A percentile compares a stretch with the other conserved stretches of the same genome.
Evolutionary conservation across 2,888 invertebrate genomes (phyloP).

Genomic region (Phyllotreta striolata): DNA sequence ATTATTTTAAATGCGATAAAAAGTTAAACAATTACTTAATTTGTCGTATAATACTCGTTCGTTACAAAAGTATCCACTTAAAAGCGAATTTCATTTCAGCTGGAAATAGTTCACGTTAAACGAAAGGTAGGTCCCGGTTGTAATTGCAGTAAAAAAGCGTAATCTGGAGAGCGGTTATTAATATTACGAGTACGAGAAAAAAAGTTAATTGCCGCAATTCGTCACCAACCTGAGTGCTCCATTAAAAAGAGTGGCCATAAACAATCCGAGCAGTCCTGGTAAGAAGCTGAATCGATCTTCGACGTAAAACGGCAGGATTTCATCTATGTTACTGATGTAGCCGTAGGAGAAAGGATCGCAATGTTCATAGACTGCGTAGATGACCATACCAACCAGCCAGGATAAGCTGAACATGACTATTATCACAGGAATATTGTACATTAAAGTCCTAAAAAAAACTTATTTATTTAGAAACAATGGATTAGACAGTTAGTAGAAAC

Average conservation of each 20-base stretch:
- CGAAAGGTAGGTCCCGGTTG: neutral
- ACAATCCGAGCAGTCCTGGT: slow-evolving; percentile 89
- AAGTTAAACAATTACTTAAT: neutral
- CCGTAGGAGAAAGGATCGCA: slow-evolving; percentile 84
- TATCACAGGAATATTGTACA: slow-evolving; percentile 81
- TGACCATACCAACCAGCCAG: slow-evolving; percentile 87
- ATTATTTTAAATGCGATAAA: neutral
- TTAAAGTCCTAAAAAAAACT: slow-evolving; percentile 69
- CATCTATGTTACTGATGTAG: slow-evolving; percentile 80
- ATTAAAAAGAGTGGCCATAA: slow-evolving; percentile 91
- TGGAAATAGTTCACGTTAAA: slow-evolving; percentile 1
- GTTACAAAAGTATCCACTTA: too few species aligned
- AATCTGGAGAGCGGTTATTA: slow-evolving; percentile 9
- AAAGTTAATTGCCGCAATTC: slow-evolving; percentile 32
- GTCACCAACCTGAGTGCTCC: slow-evolving; percentile 80
- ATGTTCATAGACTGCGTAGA: slow-evolving; percentile 81
- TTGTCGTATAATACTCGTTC: too few species aligned
- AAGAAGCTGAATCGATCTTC: slow-evolving; percentile 84
- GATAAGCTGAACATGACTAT: slow-evolving; percentile 80
- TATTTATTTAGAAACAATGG: neutral
- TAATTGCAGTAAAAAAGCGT: neutral
- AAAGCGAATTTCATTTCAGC: too few species aligned
- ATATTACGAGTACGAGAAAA: slow-evolving; percentile 30
- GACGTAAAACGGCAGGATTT: slow-evolving; percentile 88
- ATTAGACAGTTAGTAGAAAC: slow-evolving; percentile 4